These are phyloP conservation scores for Eumacrocentrus americanus DNA, from an alignment of 2,888 invertebrate species.

Conservation along the genomic window DNA sequence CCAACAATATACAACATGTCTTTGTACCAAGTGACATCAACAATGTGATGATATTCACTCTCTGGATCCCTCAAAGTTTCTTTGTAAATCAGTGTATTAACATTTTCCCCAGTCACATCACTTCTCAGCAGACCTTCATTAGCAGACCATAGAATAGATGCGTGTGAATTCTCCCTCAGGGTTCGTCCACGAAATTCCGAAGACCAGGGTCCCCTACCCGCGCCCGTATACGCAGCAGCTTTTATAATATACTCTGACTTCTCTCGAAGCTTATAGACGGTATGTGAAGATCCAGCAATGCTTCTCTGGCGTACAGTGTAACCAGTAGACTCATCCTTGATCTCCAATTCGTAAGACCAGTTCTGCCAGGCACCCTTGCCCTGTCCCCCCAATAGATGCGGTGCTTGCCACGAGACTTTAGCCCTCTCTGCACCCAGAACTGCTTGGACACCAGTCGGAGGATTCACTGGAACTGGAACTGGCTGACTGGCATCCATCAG, in stretches of 20 bases:
- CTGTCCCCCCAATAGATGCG: constrained; percentile 77
- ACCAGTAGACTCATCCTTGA: constrained; percentile 65
- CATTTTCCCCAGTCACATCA: constrained; percentile 80
- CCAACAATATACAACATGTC: constrained; percentile 78
- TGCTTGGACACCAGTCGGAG: constrained; percentile 80
- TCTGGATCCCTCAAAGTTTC: constrained; percentile 65
- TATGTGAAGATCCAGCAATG: constrained; percentile 69
- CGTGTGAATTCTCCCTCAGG: constrained; percentile 67
- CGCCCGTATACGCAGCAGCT: constrained; percentile 78
- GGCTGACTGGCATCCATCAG: constrained; percentile 71
- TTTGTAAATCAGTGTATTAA: constrained; percentile 72
- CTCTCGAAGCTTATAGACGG: constrained; percentile 74
- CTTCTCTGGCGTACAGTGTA: constrained; percentile 60
- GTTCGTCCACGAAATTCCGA: constrained; percentile 77
- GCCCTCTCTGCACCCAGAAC: constrained; percentile 79
- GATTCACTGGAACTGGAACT: constrained; percentile 77
- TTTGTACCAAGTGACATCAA: constrained; percentile 79
- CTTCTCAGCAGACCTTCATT: constrained; percentile 78
- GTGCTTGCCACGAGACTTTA: constrained; percentile 82
- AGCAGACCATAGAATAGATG: constrained; percentile 77
- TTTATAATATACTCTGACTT: constrained; percentile 79
- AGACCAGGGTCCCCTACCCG: constrained; percentile 82
- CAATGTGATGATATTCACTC: constrained; percentile 65
- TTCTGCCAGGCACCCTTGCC: constrained; percentile 70
- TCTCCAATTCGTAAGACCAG: constrained; percentile 80